Evolutionary conservation across 2,797 vertebrate species (phyloP).

Genomic region (Spheniscus humboldti): DNA sequence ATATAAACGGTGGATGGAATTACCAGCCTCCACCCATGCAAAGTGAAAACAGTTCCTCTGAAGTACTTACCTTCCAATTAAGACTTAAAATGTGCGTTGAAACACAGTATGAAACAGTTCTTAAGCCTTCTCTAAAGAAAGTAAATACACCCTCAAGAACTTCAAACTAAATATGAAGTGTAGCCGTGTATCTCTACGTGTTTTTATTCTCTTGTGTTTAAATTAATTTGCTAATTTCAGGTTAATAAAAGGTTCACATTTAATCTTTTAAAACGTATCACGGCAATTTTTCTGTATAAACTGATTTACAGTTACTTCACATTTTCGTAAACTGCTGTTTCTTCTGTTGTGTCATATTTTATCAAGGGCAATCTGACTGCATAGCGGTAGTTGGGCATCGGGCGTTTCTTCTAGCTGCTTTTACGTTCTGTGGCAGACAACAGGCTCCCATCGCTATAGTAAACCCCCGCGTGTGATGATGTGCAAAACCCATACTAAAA

Average conservation of each 20-base stretch:
- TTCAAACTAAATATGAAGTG: not conserved
- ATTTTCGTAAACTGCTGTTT: not conserved
- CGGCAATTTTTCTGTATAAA: not conserved
- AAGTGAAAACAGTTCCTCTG: not conserved
- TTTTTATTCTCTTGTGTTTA: not conserved
- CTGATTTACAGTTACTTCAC: not conserved
- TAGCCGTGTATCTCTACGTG: not conserved
- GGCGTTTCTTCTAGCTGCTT: not conserved
- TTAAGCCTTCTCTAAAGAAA: not conserved
- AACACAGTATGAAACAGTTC: not conserved
- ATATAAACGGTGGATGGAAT: not conserved
- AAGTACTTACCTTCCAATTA: not conserved
- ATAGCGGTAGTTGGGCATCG: not conserved
- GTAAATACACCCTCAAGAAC: not conserved
- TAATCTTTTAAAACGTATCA: not conserved
- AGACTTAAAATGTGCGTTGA: not conserved
- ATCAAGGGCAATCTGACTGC: not conserved
- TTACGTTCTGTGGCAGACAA: not conserved
- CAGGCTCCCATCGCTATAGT: not conserved
- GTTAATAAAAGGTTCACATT: not conserved
- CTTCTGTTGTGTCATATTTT: not conserved
- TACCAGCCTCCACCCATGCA: not conserved
- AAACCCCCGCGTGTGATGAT: fast-evolving
- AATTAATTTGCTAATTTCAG: not conserved
- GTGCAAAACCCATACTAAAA: not conserved